Conservation (phyloP, 1,140 invertebrate genomes). For the Lepidurus arcticus region DNA sequence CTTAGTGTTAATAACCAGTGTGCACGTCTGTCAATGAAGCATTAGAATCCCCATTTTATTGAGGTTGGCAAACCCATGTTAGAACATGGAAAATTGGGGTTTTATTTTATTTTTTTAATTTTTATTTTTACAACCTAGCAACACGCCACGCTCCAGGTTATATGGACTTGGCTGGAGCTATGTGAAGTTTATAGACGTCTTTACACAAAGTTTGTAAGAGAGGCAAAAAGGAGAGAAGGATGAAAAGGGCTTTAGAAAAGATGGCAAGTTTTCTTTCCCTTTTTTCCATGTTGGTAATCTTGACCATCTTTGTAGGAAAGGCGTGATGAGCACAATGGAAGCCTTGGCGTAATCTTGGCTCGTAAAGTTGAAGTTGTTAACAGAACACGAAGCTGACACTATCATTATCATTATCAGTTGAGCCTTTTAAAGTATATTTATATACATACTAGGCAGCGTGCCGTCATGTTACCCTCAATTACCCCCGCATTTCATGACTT, state of each 20-base stretch:
- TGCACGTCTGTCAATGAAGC: not conserved
- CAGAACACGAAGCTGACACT: slow-evolving; percentile 21
- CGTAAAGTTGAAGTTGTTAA: slow-evolving; percentile 22
- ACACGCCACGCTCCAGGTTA: not conserved
- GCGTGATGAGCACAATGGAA: slow-evolving; percentile 21
- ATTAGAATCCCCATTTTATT: not conserved
- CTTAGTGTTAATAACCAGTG: not conserved
- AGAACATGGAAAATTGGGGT: not conserved
- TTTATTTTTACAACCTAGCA: not conserved
- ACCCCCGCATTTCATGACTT: not conserved
- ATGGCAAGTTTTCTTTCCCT: not conserved
- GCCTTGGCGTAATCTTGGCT: slow-evolving; percentile 20
- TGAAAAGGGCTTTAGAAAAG: not conserved
- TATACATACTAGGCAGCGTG: slow-evolving; percentile 10
- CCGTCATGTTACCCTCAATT: slow-evolving; percentile 21
- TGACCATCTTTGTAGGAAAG: slow-evolving; percentile 9
- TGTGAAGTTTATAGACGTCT: not conserved
- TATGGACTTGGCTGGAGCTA: not conserved
- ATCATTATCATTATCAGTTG: slow-evolving; percentile 22
- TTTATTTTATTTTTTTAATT: not conserved
- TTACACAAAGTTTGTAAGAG: not conserved
- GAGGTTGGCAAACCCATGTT: slow-evolving; percentile 18
- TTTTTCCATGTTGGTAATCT: not conserved
- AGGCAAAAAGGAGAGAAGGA: not conserved
- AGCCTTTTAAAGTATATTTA: slow-evolving; percentile 12